A percentile compares a stretch with the other conserved stretches of the same genome.
Conservation (phyloP, 2,113 vertebrate species). For the Actenoides lindsayi region DNA sequence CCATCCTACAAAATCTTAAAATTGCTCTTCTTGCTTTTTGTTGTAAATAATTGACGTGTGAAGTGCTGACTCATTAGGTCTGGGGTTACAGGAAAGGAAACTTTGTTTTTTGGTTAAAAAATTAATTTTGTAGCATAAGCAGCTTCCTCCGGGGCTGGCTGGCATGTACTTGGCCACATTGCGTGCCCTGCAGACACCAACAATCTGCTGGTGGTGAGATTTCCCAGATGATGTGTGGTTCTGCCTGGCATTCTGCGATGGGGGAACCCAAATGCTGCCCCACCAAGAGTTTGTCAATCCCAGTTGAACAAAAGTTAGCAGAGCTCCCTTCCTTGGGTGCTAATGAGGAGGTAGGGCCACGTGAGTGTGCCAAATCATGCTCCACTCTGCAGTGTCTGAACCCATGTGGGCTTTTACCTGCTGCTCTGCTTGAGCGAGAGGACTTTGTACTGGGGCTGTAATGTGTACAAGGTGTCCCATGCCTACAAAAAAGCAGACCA, state of each 20-base stretch:
- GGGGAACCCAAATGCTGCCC: background rate
- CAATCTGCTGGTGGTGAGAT: fast-evolving
- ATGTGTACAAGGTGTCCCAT: background rate
- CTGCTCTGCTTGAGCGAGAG: background rate
- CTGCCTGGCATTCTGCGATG: background rate
- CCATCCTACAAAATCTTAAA: conserved; percentile 18
- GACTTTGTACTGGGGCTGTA: background rate
- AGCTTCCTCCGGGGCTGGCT: background rate
- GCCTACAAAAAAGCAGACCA: background rate
- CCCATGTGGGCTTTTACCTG: background rate
- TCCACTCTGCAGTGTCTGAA: background rate
- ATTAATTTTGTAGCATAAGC: background rate
- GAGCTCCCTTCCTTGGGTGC: background rate
- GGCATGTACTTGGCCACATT: background rate
- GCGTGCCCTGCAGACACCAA: background rate
- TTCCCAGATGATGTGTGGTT: background rate
- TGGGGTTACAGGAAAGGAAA: conserved; percentile 76
- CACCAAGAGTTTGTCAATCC: background rate
- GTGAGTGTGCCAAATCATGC: fast-evolving
- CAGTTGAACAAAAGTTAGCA: fast-evolving
- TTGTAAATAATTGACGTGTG: conserved; percentile 69
- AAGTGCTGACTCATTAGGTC: conserved; percentile 75
- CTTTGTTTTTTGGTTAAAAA: conserved; percentile 74
- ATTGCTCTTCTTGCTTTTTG: conserved; percentile 39
- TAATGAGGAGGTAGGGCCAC: background rate